phyloP scores from a whole-genome alignment of 2,888 invertebrate genomes.

The Apotomis turbidana region DNA sequence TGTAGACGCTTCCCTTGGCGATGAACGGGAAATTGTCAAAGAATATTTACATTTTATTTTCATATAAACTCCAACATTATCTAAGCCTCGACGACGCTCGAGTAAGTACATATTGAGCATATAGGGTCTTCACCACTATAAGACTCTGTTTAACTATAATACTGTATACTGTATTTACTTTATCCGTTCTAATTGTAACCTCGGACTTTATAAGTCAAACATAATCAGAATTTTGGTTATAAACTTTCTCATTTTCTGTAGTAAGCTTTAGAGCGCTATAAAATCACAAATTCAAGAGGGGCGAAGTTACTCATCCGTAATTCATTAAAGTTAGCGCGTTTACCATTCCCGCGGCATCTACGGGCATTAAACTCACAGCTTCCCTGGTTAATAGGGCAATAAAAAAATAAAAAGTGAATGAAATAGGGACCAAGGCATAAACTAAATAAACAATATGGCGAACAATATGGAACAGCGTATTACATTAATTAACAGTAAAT shows the following conservation, averaged over 20 bases:
- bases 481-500: constrained; percentile 62
- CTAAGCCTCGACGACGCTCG: no score
- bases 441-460: constrained; percentile 51
- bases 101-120: no score
- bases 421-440: constrained; percentile 51
- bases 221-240: constrained; percentile 58
- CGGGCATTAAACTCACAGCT: constrained; percentile 67
- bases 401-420: constrained; percentile 70
- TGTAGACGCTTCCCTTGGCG: no score
- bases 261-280: constrained; percentile 72
- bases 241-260: constrained; percentile 70
- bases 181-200: not conserved
- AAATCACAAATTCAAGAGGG: constrained; percentile 73
- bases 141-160: no score
- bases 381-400: constrained; percentile 73
- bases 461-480: constrained; percentile 49
- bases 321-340: constrained; percentile 79
- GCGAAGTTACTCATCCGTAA: constrained; percentile 75
- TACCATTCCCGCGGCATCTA: constrained; percentile 70
- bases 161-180: no score
- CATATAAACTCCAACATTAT: no score
- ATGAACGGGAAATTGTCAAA: no score
- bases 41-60: no score
- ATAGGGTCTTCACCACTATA: no score
- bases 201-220: constrained; percentile 45